Base-by-base conservation (phyloP, 2,888 invertebrate genomes). In the Alviniconcha strummeri region DNA sequence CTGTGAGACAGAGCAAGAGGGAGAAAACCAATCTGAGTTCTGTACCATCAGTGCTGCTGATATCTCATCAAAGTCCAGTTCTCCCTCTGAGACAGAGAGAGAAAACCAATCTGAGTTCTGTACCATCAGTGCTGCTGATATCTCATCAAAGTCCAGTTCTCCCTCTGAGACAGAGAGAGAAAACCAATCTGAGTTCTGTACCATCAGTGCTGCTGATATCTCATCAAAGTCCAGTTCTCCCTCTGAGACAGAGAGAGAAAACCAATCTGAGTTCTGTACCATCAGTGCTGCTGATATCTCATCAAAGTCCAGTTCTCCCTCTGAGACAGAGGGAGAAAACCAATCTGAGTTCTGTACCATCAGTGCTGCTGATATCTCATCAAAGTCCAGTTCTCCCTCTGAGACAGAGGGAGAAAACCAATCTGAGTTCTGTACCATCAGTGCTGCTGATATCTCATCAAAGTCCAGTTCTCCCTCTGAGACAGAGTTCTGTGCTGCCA, bases 1-100 rank as follows among this genome's bases (percentile, higher is more conserved):
- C 85, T 89, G 85, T 11, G 84, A 84, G 76, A 56, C 74, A 83
- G 17, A 36, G 36, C 0, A 36, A 36, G 84, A 79, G 52, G 74
- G 80, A 54, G 36, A 36, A 36, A 36, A 36, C 36, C 0, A 36
- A 36, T 36, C 95, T 2, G 95, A 94, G 55, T 95, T 94, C 86
- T 96, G 93, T 85, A 93, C 93, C 92, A 94, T 94, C 54, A 96
- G 94, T 76, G 96, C 96, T 6, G 95, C 95, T 56, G 95, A 93
- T 87, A 96, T 95, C 91, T 96, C 96, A 89, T 95, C 95, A 89
- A 95, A 95, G 89, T 95, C 95, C 19, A 96, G 93, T 89, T 95
- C 95, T 82, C 94, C 88, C 85, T 89, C 85, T 11, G 85, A 85
- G 75, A 56, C 74, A 83, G 15, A n/a, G n/a, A n/a, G n/a, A n/a